Base-by-base conservation (phyloP, 2,113 vertebrate species). In the Oceanodroma tethys region DNA sequence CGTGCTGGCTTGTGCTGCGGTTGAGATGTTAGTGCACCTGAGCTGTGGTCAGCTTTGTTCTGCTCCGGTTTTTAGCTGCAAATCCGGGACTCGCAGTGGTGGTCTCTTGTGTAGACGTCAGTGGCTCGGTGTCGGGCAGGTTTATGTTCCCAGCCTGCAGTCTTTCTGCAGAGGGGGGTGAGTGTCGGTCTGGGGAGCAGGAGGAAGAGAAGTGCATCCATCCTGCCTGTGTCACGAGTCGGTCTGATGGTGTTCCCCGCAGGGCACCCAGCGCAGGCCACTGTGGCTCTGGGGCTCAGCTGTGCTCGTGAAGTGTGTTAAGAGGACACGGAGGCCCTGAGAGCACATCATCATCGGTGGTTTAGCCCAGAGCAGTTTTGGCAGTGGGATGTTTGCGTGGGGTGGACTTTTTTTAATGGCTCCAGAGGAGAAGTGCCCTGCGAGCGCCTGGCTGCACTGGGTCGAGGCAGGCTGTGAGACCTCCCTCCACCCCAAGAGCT, bases 391-490 rank as follows among this genome's bases (percentile, higher is more conserved):
- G 29, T 75, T 90, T 76, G 27, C 3, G 3, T 56, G 20, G 79
- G 13, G 32, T 29, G 27, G 50, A 11, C 60, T 74, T 88, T 6
- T 36, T 88, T 6, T 34, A 12, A 12, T 13, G 60, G 38, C 65
- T 94, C 50, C 17, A 6, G 42, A 93, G 73, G 40, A 58, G 47
- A 67, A 36, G 5, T 53, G 27, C 15, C 47, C 47, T 4, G 0
- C 1, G 4, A 65, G 27, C 2, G 0, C 32, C 1, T 1, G 7
- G 20, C 50, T 42, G 32, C 2, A 4, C 34, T 8, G 17, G 29
- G 26, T 63, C 0, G 0, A 23, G 1, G 3, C 3, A 6, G 72
- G 25, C 60, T 74, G 50, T 55, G 75, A 36, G 75, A 82, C 40
- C 32, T 38, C 13, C 19, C 81, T 48, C 56, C 34, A 23, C 5